Percentiles rank a stretch among this genome's conserved stretches.
Conservation (phyloP, 2,888 invertebrate species). For the Venustoraphidia nigricollis region DNA sequence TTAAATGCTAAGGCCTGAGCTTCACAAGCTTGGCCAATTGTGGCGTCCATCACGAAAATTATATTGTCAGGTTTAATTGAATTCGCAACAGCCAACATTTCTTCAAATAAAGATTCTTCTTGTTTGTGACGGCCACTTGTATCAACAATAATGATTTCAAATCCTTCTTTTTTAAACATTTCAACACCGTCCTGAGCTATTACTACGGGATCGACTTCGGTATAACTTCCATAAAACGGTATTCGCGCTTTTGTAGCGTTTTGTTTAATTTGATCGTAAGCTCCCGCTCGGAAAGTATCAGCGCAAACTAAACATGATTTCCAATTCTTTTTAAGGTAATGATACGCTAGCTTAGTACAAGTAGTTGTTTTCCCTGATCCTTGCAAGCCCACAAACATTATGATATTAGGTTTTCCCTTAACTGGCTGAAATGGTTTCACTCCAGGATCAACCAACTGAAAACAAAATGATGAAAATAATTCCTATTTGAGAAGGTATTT, state of each 20-base stretch:
- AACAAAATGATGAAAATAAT: too few relatives aligned
- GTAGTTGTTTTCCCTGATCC: slow-evolving; percentile 99
- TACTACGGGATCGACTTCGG: slow-evolving; percentile 97
- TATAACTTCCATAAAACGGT: slow-evolving; percentile 98
- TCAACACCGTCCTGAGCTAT: slow-evolving; percentile 99
- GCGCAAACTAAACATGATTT: slow-evolving; percentile 97
- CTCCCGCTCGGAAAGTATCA: slow-evolving; percentile 98
- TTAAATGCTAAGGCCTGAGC: slow-evolving; percentile 93
- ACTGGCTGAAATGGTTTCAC: slow-evolving; percentile 92
- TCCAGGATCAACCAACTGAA: slow-evolving; percentile 90
- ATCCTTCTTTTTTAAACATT: slow-evolving; percentile 96
- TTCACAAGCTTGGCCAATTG: slow-evolving; percentile 98
- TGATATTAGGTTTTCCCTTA: slow-evolving; percentile 88
- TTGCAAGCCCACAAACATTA: slow-evolving; percentile 99
- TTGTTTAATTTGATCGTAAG: slow-evolving; percentile 98
- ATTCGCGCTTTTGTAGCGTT: slow-evolving; percentile 99
- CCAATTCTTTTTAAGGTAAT: slow-evolving; percentile 98
- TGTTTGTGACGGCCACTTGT: slow-evolving; percentile 99
- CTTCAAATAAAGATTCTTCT: slow-evolving; percentile 97
- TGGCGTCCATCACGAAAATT: slow-evolving; percentile 99
- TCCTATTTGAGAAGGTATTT: too few relatives aligned
- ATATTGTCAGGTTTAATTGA: slow-evolving; percentile 95
- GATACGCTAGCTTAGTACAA: slow-evolving; percentile 97
- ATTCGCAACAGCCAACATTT: slow-evolving; percentile 99
- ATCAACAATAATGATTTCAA: slow-evolving; percentile 98